Evolutionary conservation across 2,797 vertebrate genomes (phyloP).

Genomic region (Denticeps clupeoides): DNA sequence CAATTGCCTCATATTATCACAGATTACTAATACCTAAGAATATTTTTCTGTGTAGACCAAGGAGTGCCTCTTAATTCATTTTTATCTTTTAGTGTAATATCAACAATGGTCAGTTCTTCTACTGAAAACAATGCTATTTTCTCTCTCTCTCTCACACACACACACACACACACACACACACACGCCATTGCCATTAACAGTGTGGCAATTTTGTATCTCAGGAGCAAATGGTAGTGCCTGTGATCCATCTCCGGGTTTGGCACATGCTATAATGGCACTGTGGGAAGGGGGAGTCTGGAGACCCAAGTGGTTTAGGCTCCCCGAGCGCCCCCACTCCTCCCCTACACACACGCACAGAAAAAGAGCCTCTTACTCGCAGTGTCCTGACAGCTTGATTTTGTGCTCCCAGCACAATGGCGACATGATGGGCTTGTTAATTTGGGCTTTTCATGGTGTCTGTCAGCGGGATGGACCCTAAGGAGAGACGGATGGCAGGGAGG

Average conservation of each 20-base stretch:
- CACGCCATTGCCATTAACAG: no score
- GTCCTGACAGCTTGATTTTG: conserved; percentile 88
- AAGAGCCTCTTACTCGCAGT: conserved; percentile 48
- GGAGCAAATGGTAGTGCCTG: conserved; percentile 58
- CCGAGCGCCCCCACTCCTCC: no score
- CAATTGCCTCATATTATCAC: no score
- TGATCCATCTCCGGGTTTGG: conserved; percentile 68
- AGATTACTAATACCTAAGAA: no score
- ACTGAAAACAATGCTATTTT: no score
- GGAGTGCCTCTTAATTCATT: neutral
- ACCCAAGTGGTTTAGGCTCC: no score
- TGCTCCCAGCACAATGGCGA: conserved; percentile 63
- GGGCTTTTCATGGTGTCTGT: conserved; percentile 81
- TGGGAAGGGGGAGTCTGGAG: conserved; percentile 63
- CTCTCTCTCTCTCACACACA: conserved; percentile 30
- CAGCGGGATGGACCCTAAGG: no score
- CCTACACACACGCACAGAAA: conserved; percentile 27
- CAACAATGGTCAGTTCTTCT: no score
- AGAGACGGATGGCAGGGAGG: no score
- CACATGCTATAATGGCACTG: conserved; percentile 79
- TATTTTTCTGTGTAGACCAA: no score
- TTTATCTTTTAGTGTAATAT: neutral
- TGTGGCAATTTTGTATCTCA: conserved; percentile 61
- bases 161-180: no score
- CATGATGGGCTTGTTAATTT: conserved; percentile 86